Percentiles rank a stretch among this genome's conserved stretches.
These are phyloP conservation scores for Nerophis ophidion DNA, from an alignment of 2,113 vertebrate genomes.

Conservation along the genomic window DNA sequence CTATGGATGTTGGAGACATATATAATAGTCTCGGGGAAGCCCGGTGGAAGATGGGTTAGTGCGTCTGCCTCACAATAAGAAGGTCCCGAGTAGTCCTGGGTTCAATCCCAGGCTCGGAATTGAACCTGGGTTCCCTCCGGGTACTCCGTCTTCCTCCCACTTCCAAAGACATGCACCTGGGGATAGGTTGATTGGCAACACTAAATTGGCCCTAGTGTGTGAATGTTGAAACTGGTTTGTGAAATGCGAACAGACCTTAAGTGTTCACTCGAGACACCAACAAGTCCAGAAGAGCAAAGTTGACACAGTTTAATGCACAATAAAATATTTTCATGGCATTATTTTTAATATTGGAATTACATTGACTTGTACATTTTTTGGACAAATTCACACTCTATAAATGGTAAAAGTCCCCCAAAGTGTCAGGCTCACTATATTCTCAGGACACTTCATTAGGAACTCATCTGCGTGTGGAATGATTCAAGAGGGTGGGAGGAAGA, in stretches of 20 bases:
- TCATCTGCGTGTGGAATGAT: slow-evolving; percentile 43
- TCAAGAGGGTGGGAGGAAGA: slow-evolving; percentile 36
- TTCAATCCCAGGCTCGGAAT: no score
- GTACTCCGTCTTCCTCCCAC: no score
- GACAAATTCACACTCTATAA: slow-evolving; percentile 70
- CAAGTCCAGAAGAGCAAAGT: slow-evolving; percentile 23
- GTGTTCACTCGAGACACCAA: slow-evolving; percentile 9
- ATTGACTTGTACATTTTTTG: slow-evolving; percentile 72
- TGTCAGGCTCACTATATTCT: slow-evolving; percentile 65
- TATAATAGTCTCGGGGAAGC: no score
- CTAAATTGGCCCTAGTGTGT: no score
- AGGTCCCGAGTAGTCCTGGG: no score
- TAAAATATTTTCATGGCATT: slow-evolving; percentile 52
- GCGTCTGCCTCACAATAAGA: no score
- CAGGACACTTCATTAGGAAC: slow-evolving; percentile 45
- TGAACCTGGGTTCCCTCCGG: no score
- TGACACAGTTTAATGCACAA: slow-evolving; percentile 30
- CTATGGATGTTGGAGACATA: no score
- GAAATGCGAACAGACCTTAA: neutral
- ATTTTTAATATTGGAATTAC: slow-evolving; percentile 73
- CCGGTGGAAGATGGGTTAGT: no score
- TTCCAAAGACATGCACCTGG: no score
- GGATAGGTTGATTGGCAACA: no score
- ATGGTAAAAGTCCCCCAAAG: slow-evolving; percentile 65
- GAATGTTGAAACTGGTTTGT: neutral